A percentile compares a stretch with the other conserved stretches of the same genome.
phyloP scores from a whole-genome alignment of 2,797 vertebrate species.

The Epinephelus coioides region DNA sequence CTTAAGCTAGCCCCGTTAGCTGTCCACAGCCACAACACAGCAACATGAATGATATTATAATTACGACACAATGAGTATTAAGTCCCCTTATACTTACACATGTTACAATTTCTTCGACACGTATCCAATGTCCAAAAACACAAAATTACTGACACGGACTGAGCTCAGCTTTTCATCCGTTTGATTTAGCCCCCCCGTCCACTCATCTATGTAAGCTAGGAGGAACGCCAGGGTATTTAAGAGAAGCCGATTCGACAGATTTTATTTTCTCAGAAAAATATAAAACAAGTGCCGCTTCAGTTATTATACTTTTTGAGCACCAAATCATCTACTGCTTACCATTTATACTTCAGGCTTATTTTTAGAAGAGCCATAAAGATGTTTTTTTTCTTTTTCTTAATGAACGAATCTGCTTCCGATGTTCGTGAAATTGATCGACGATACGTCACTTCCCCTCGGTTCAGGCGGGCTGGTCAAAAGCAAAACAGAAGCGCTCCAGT shows the following conservation, averaged over 20 bases:
- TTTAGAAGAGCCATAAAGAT: not conserved
- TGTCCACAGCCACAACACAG: not conserved
- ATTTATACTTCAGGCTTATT: too few species aligned
- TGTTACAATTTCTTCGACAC: not conserved
- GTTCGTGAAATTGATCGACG: constrained; percentile 41
- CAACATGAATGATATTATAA: not conserved
- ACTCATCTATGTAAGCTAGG: not conserved
- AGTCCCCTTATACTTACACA: too few species aligned
- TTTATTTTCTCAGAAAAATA: not conserved
- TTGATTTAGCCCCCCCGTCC: not conserved
- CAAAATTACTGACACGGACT: not conserved
- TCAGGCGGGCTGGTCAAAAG: constrained; percentile 79
- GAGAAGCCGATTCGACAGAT: constrained; percentile 30
- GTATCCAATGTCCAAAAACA: not conserved
- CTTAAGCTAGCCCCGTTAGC: not conserved
- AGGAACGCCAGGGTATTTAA: not conserved
- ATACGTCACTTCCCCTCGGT: constrained; percentile 66
- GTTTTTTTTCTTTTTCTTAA: not conserved
- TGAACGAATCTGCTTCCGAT: constrained; percentile 53
- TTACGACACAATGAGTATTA: not conserved
- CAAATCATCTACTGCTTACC: fast-evolving
- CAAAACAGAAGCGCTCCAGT: fast-evolving
- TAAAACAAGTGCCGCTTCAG: not conserved
- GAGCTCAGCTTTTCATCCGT: not conserved
- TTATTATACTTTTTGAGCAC: fast-evolving